Evolutionary conservation across 2,113 vertebrate species (phyloP), one percentile per base, ranked within the genome.

Genomic region (Miniopterus natalensis): DNA sequence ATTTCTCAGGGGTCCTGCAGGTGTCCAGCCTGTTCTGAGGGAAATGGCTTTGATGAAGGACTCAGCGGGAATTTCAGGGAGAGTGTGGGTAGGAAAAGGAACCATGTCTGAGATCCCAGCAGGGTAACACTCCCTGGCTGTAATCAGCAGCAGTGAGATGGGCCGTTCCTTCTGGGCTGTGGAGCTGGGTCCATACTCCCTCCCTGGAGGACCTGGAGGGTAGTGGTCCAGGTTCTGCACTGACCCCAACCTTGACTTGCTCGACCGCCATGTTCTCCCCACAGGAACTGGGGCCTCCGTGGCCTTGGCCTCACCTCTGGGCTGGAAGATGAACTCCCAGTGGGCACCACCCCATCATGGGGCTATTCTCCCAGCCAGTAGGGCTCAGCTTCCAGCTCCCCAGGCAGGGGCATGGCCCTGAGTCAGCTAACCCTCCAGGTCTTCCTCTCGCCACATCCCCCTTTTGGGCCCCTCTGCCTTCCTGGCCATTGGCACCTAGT

Each of bases 371-470:
- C 6, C 0, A 1, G 17, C 2, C 2, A 0, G 78, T 40, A 20
- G 31, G 7, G 51, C 13, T 17, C 25, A 8, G 25, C 25, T 2
- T 2, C 25, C 31, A 1, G 14, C 47, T 42, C 29, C 36, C n/a
- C 2, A n/a, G n/a, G 75, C 68, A n/a, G 27, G 49, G 31, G 11
- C 15, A 10, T 6, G 25, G 25, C 45, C 42, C 47, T 9, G 12
- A 45, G 25, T 29, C 45, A 55, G 70, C 9, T 1, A 29, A 40
- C 49, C 25, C 31, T 63, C 12, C 13, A 3, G 23, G 23, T 42
- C 18, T 21, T 51, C 49, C 40, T 3, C 0, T 2, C 0, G 0
- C 36, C 17, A 6, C 29, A 1, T 42, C 6, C 18, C 31, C 21
- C 1, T 61, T 49, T 8, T 45, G 2, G 20, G 42, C 4, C 3